Conservation (phyloP, 2,113 vertebrate species). For the Triplophysa rosa region DNA sequence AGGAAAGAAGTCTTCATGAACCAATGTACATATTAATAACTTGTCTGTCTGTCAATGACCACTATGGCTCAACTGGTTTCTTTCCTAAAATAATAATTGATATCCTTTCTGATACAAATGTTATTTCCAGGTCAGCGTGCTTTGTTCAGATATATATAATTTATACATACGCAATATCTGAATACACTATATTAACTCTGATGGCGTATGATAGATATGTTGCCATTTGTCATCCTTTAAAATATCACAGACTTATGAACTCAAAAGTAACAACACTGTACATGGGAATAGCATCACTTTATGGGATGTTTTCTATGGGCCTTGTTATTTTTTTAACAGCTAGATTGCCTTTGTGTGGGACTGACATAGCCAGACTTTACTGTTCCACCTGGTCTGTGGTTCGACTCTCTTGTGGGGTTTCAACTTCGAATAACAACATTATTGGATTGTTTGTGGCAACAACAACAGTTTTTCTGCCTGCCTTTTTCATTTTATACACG, state of each 20-base stretch:
- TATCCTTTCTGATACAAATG: conserved; percentile 50
- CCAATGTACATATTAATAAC: conserved; percentile 72
- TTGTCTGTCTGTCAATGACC: conserved; percentile 66
- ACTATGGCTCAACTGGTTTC: conserved; percentile 68
- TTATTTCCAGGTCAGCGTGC: conserved; percentile 50
- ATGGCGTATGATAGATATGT: conserved; percentile 66
- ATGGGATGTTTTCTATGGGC: not conserved
- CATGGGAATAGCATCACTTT: conserved; percentile 45
- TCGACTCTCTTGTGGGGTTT: conserved; percentile 51
- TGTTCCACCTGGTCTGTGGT: conserved; percentile 45
- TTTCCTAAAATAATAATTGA: conserved; percentile 67
- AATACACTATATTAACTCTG: conserved; percentile 58
- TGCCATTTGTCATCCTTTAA: conserved; percentile 62
- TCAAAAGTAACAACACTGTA: conserved; percentile 44
- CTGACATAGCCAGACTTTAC: conserved; percentile 20
- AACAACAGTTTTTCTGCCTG: conserved; percentile 56
- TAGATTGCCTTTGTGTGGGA: conserved; percentile 40
- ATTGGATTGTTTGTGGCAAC: conserved; percentile 53
- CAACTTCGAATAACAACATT: conserved; percentile 54
- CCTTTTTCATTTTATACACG: conserved; percentile 61
- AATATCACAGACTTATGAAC: conserved; percentile 61
- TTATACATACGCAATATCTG: conserved; percentile 55
- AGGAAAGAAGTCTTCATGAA: conserved; percentile 55
- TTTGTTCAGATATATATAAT: conserved; percentile 56
- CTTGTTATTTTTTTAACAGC: conserved; percentile 11